Base-by-base conservation (phyloP, 1,140 invertebrate species). In the Tetramorium parvispinum region DNA sequence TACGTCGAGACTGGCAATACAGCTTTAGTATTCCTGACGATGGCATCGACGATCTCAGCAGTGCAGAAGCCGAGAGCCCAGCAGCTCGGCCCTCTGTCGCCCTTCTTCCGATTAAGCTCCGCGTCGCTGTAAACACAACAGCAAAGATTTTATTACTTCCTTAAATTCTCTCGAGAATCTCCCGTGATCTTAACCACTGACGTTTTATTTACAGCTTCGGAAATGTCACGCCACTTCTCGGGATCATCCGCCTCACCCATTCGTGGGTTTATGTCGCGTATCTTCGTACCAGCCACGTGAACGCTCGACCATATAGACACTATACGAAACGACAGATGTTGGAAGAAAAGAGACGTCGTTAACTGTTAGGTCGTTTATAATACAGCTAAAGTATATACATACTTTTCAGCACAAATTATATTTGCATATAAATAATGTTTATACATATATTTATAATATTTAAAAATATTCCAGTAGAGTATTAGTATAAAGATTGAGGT, bases 291-390 rank as follows among this genome's bases (percentile, higher is more conserved):
- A 49, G 95, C 96, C 1, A 97, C 95, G 91, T 96, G 96, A 57
- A 97, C 96, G 70, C 96, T 95, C 68, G 96, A 96, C 97, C 97
- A 97, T 61, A 97, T 95, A 59, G 97, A 95, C 91, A 97, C 97
- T 97, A 89, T 68, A 85, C 51, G 8, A 68, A 73, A 59, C 24
- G 6, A 18, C 66, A 83, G 65, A 83, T 73, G 66, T 86, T 83
- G 32, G 13, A 65, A 37, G 53, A 2, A 24, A 68, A 70, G 49
- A 55, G 37, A 68, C 7, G 1, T 6, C 53, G 68, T 75, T 59
- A 75, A 83, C 24, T 37, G 24, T 59, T 59, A 49, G 24, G 0
- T 73, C 43, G 13, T 83, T 59, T 59, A 21, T 11, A 79, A 37
- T 37, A n/a, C 21, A 24, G 11, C 65, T 18, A 71, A 59, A 75